Base-by-base conservation (phyloP, 23 tunicate species). In the Clavelina lepadiformis region DNA sequence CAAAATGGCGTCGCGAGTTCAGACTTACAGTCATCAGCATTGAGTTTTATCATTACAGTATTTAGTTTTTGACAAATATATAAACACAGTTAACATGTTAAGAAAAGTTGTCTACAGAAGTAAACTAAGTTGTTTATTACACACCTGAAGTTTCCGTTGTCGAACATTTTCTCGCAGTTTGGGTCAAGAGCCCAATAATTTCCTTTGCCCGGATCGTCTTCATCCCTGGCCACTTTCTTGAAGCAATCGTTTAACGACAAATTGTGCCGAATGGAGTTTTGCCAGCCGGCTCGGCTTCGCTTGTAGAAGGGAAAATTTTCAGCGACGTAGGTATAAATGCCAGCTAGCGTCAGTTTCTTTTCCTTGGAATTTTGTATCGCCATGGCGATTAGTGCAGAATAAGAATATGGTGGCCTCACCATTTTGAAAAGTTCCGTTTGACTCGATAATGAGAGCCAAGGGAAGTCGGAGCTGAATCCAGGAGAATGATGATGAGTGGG, bases 91-190 rank as follows among this genome's bases (percentile, higher is more conserved):
- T n/a, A n/a, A n/a, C n/a, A n/a, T n/a, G n/a, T n/a, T n/a, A n/a
- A n/a, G n/a, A n/a, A n/a, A n/a, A n/a, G n/a, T n/a, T n/a, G n/a
- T n/a, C n/a, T n/a, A n/a, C n/a, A n/a, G n/a, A n/a, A n/a, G n/a
- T n/a, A n/a, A n/a, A n/a, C n/a, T n/a, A n/a, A n/a, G n/a, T n/a
- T n/a, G n/a, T n/a, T n/a, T n/a, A n/a, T n/a, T n/a, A n/a, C n/a
- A n/a, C 49, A 91, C 98, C 98, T 77, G 80, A 91, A 91, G 44
- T 91, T 91, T 51, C 98, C 98, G 72, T 91, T 91, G 81, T 91
- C 98, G 55, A 91, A 91, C 98, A 91, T 91, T 57, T 91, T 91
- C 56, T 91, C 98, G 45, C 98, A 91, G 81, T 91, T 91, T 25
- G 91, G 98, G 61, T 91, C 98, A 7, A 91, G 81, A 32, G 79